phyloP scores from a whole-genome alignment of 2,113 vertebrate species.

The Corythoichthys haematopterus region DNA sequence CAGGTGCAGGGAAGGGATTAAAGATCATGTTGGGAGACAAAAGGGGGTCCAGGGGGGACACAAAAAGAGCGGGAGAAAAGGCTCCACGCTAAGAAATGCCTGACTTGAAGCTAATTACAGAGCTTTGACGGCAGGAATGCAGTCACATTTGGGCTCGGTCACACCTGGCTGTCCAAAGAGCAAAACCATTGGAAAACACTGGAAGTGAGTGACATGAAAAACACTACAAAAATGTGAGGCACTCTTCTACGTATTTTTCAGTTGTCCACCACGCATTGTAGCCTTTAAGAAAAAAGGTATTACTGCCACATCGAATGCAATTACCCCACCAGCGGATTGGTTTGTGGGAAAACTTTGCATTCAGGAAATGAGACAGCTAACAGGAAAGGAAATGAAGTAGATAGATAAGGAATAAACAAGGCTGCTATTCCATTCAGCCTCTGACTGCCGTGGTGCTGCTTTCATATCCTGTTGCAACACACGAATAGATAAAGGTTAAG shows the following conservation, averaged over 20 bases:
- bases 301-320: constrained; percentile 39
- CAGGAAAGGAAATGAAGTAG: constrained; percentile 56
- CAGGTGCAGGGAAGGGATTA: constrained; percentile 65
- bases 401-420: constrained; percentile 52
- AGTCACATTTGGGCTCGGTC: constrained; percentile 57
- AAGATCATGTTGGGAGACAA: constrained; percentile 47
- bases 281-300: background rate
- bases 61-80: constrained; percentile 57
- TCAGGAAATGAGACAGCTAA: constrained; percentile 57
- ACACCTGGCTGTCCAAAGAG: constrained; percentile 65
- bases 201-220: constrained; percentile 42
- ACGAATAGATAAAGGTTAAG: background rate
- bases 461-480: constrained; percentile 40
- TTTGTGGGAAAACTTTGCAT: constrained; percentile 48
- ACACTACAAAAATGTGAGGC: constrained; percentile 28
- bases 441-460: constrained; percentile 12
- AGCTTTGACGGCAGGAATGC: constrained; percentile 63
- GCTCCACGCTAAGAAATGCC: constrained; percentile 51
- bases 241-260: constrained; percentile 3
- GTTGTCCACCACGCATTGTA: background rate
- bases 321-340: constrained; percentile 43
- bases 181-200: constrained; percentile 52
- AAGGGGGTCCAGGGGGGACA: constrained; percentile 30
- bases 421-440: constrained; percentile 19
- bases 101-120: constrained; percentile 67